Evolutionary conservation across 2,797 vertebrate species (phyloP).

Genomic region (Cyclura pinguis): DNA sequence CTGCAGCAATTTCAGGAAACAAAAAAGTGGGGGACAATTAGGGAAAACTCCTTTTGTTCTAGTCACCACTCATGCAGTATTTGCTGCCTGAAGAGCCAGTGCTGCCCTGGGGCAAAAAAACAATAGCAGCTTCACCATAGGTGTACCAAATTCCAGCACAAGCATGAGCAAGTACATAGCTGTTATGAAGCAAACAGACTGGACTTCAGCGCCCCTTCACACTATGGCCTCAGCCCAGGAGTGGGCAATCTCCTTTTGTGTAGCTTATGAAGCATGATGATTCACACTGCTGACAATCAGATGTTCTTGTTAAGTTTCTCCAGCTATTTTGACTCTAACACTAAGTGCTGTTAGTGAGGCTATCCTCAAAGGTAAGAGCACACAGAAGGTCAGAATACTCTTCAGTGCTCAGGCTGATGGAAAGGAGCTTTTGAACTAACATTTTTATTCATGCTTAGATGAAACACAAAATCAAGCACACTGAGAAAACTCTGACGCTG

Average conservation of each 20-base stretch:
- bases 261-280: no score
- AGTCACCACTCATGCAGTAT: not conserved
- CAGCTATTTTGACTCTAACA: not conserved
- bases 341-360: not conserved
- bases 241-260: not conserved
- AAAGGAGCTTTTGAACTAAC: not conserved
- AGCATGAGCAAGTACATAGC: not conserved
- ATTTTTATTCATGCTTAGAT: not conserved
- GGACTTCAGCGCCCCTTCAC: no score
- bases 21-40: not conserved
- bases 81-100: not conserved
- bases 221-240: no score
- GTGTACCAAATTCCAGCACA: slow-evolving; percentile 15
- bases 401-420: not conserved
- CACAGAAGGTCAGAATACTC: not conserved
- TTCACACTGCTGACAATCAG: not conserved
- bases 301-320: not conserved
- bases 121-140: not conserved
- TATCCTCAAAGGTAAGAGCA: not conserved
- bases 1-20: not conserved
- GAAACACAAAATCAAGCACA: no score
- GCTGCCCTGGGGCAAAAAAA: not conserved
- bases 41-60: not conserved
- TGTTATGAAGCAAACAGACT: no score
- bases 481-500: not conserved